Percentiles rank a stretch among this genome's conserved stretches.
Conservation (phyloP, 2,797 vertebrate species). For the Pantherophis alleghaniensis region DNA sequence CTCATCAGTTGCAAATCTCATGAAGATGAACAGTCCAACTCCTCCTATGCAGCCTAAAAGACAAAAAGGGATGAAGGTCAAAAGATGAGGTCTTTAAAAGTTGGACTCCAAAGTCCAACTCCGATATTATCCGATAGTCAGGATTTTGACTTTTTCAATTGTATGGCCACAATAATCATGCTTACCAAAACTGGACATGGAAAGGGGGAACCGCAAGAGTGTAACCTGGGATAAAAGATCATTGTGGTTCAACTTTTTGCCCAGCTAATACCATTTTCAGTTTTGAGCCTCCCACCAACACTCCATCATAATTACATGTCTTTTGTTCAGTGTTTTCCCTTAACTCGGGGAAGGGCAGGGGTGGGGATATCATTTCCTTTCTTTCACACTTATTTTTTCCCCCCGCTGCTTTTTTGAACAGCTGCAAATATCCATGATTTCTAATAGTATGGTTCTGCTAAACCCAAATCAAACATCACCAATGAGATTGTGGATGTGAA, state of each 20-base stretch:
- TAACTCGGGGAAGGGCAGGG: too few relatives aligned
- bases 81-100: neutral
- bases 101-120: too few relatives aligned
- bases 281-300: neutral
- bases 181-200: neutral
- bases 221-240: neutral
- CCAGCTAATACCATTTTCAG: neutral
- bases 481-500: neutral
- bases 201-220: neutral
- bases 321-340: neutral
- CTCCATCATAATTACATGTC: neutral
- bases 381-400: neutral
- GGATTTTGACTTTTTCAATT: neutral
- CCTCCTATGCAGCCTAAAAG: constrained; percentile 5
- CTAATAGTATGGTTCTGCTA: neutral
- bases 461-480: neutral
- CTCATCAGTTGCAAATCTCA: neutral
- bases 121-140: neutral
- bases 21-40: constrained; percentile 19
- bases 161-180: neutral
- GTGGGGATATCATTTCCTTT: neutral
- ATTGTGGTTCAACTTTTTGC: neutral
- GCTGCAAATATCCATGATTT: neutral
- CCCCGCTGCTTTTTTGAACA: neutral
- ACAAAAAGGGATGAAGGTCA: neutral